phyloP scores from a whole-genome alignment of 2,797 vertebrate genomes.

The Meriones psammophilus region DNA sequence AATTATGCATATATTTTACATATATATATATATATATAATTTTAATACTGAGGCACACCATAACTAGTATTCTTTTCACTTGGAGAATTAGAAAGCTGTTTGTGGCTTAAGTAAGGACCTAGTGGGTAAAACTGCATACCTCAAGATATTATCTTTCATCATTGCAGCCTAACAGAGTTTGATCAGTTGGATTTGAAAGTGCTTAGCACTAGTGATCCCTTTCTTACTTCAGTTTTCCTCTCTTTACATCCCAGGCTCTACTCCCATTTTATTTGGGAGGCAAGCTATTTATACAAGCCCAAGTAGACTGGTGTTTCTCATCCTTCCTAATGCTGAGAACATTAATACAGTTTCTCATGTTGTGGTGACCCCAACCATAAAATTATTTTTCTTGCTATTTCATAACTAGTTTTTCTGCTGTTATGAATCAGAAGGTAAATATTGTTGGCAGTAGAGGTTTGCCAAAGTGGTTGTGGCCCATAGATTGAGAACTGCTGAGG shows the following conservation, averaged over 20 bases:
- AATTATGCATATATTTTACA: too few species aligned
- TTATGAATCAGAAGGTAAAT: neutral
- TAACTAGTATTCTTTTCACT: neutral
- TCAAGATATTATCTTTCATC: neutral
- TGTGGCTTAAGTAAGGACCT: neutral
- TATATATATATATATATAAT: neutral
- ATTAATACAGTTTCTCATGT: neutral
- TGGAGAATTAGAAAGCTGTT: neutral
- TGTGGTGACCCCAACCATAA: neutral
- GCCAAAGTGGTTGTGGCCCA: neutral
- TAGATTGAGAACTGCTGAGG: neutral
- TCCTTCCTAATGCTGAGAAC: neutral
- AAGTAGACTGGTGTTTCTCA: neutral
- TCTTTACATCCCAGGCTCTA: neutral
- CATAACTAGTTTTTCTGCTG: neutral
- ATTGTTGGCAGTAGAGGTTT: neutral
- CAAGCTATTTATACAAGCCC: neutral
- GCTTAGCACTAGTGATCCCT: neutral
- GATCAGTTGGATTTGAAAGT: slow-evolving; percentile 13
- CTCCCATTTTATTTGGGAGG: neutral
- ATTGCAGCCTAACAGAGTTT: neutral
- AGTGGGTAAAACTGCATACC: neutral
- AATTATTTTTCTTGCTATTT: neutral
- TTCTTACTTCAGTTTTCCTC: neutral
- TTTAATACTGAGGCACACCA: neutral